phyloP scores from a whole-genome alignment of 1,140 invertebrate genomes.

The Vanessa atalanta region DNA sequence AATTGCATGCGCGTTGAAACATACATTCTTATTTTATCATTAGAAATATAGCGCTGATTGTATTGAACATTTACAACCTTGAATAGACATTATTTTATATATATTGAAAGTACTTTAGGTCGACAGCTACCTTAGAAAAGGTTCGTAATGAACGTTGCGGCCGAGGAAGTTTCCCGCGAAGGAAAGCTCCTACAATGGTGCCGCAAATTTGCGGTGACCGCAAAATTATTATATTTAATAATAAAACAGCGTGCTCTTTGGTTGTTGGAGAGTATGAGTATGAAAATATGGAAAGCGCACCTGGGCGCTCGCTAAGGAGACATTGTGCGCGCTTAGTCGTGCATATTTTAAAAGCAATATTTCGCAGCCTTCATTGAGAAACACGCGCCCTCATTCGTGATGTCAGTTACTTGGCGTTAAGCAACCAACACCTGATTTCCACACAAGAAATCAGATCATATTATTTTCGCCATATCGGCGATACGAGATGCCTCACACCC shows the following conservation, averaged over 20 bases:
- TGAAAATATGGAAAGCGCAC: not conserved
- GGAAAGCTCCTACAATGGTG: conserved; percentile 34
- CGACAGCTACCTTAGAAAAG: conserved; percentile 10
- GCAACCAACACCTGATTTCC: conserved; percentile 75
- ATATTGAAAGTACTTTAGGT: conserved; percentile 12
- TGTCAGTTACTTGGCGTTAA: conserved; percentile 68
- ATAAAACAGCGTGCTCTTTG: not conserved
- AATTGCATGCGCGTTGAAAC: not conserved
- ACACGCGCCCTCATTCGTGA: conserved; percentile 76
- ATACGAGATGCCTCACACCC: conserved; percentile 38
- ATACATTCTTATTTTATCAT: too few species aligned
- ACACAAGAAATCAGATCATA: conserved; percentile 71
- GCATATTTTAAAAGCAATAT: conserved; percentile 75
- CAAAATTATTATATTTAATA: conserved; percentile 19
- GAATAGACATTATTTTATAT: not conserved
- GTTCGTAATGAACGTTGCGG: conserved; percentile 3
- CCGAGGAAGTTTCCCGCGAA: conserved; percentile 34
- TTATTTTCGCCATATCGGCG: conserved; percentile 52
- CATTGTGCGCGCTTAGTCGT: conserved; percentile 67
- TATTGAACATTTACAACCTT: not conserved
- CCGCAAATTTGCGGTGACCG: conserved; percentile 39
- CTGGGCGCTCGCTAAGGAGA: conserved; percentile 33
- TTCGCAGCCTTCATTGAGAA: conserved; percentile 77
- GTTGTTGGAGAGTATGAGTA: conserved; percentile 16
- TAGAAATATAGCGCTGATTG: too few species aligned